Conservation (phyloP, 2,113 vertebrate species). For the Sphyrna mokarran region DNA sequence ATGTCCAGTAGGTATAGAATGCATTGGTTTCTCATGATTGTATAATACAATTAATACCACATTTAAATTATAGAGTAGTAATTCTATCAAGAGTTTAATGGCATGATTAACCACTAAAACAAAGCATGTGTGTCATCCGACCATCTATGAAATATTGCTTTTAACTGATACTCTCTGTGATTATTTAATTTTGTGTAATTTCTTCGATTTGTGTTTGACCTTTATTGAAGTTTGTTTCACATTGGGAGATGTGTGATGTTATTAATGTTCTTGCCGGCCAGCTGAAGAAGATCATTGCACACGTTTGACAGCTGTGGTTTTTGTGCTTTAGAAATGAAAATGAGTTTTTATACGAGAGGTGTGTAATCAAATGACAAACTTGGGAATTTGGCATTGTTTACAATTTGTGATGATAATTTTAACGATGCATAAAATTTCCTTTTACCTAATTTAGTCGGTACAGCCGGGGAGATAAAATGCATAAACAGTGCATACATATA, state of each 20-base stretch:
- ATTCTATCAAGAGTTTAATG: not conserved
- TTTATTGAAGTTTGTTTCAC: not conserved
- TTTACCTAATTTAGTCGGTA: not conserved
- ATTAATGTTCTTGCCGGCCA: not conserved
- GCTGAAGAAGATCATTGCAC: not conserved
- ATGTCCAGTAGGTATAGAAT: not conserved
- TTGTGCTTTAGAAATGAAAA: not conserved
- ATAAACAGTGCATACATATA: not conserved
- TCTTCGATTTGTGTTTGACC: not conserved
- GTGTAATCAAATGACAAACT: not conserved
- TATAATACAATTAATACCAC: not conserved
- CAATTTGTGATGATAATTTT: not conserved
- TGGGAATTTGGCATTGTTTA: not conserved
- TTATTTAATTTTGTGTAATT: not conserved
- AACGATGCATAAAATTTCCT: constrained; percentile 15
- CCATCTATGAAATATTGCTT: not conserved
- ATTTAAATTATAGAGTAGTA: not conserved
- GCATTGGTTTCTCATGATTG: not conserved
- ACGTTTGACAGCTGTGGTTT: constrained; percentile 1
- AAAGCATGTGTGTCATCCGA: not conserved
- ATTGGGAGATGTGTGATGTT: not conserved
- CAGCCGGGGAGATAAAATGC: not conserved
- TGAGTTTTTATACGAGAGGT: not conserved
- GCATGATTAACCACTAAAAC: not conserved
- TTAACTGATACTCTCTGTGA: not conserved